phyloP scores from a whole-genome alignment of 64 coral and sea anemone species.

The Dendrophyllia cribrosa region DNA sequence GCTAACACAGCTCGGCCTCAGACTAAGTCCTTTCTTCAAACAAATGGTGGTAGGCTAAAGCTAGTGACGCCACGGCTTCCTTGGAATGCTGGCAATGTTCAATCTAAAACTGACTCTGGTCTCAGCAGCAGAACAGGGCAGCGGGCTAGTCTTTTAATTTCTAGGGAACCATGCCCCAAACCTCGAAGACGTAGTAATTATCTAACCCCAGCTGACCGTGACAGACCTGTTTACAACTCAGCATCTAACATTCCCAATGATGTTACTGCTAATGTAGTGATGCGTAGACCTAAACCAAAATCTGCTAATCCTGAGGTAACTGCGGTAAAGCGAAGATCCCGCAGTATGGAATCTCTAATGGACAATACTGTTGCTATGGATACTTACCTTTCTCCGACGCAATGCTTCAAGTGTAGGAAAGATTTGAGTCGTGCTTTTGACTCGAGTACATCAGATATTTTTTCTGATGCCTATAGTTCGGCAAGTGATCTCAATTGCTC shows the following conservation, averaged over 20 bases:
- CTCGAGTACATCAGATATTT: constrained; percentile 73
- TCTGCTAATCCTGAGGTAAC: constrained; percentile 52
- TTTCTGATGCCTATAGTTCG: constrained; percentile 93
- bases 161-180: constrained; percentile 47
- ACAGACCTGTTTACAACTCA: constrained; percentile 37
- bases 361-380: constrained; percentile 63
- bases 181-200: constrained; percentile 48
- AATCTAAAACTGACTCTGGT: constrained; percentile 83
- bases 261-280: constrained; percentile 64
- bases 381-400: constrained; percentile 74
- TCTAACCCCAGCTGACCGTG: constrained; percentile 31
- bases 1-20: constrained; percentile 27
- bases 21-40: constrained; percentile 67
- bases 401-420: constrained; percentile 93
- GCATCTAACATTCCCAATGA: constrained; percentile 6
- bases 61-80: constrained; percentile 86
- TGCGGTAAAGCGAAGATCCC: constrained; percentile 76
- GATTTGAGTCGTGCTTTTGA: constrained; percentile 76
- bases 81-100: constrained; percentile 82
- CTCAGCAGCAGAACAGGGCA: constrained; percentile 31
- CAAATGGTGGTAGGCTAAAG: constrained; percentile 80
- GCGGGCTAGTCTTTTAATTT: neutral
- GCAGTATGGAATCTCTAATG: constrained; percentile 88
- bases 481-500: constrained; percentile 87
- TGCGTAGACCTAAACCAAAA: constrained; percentile 73